Percentiles rank a stretch among this genome's conserved stretches.
phyloP scores from a whole-genome alignment of 2,888 invertebrate species.

The Brachylomia viminalis region DNA sequence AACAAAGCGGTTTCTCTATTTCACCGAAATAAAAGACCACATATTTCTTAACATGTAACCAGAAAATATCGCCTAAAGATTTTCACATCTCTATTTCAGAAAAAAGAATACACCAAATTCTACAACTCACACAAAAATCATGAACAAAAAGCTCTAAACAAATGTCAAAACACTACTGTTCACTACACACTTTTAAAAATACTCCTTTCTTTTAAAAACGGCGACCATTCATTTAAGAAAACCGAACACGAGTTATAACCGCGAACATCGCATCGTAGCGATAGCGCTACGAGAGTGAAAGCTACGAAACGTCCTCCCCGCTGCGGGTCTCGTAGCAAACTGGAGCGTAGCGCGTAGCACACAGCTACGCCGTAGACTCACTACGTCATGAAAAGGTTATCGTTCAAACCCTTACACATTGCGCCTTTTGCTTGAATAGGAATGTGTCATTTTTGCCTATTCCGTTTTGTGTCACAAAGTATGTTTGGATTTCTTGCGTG shows the following conservation, averaged over 20 bases:
- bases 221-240: slow-evolving; percentile 51
- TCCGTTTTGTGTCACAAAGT: slow-evolving; percentile 83
- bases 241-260: slow-evolving; percentile 51
- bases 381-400: slow-evolving; percentile 86
- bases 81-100: slow-evolving; percentile 22
- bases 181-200: slow-evolving; percentile 53
- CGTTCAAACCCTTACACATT: slow-evolving; percentile 85
- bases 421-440: slow-evolving; percentile 87
- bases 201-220: slow-evolving; percentile 45
- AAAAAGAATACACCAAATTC: slow-evolving; percentile 26
- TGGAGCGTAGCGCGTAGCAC: slow-evolving; percentile 78
- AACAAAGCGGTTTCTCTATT: slow-evolving; percentile 25
- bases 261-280: slow-evolving; percentile 52
- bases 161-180: slow-evolving; percentile 69
- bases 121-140: slow-evolving; percentile 42
- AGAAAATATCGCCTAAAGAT: slow-evolving; percentile 35
- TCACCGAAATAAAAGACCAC: background rate
- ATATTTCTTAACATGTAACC: slow-evolving; percentile 6
- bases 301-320: slow-evolving; percentile 73
- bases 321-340: slow-evolving; percentile 81
- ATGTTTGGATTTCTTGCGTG: slow-evolving; percentile 80
- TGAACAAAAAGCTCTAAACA: slow-evolving; percentile 45
- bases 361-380: slow-evolving; percentile 76
- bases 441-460: slow-evolving; percentile 85
- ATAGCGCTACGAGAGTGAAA: slow-evolving; percentile 37